A percentile compares a stretch with the other conserved stretches of the same genome.
Evolutionary conservation across 2,888 invertebrate genomes (phyloP).

Genomic region (Spatulosminthurus flaviceps): DNA sequence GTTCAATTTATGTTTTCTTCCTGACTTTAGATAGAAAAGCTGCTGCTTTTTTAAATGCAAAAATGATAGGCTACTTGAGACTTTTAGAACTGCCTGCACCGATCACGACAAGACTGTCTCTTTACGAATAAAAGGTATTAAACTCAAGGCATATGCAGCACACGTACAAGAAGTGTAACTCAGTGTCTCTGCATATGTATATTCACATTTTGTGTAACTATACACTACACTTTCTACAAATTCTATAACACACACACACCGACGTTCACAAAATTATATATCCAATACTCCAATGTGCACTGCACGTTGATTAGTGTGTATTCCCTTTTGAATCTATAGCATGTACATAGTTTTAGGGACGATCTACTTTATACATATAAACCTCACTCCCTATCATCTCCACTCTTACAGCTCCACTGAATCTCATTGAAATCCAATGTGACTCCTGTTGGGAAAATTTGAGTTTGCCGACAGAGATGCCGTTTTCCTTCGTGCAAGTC

Average conservation of each 20-base stretch:
- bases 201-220: too few relatives aligned
- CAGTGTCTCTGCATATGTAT: too few relatives aligned
- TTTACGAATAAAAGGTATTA: too few relatives aligned
- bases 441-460: slow-evolving; percentile 21
- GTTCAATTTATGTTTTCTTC: not conserved
- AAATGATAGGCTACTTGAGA: slow-evolving; percentile 4
- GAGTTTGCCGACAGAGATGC: slow-evolving; percentile 30
- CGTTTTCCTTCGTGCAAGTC: not conserved
- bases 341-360: too few relatives aligned
- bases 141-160: too few relatives aligned
- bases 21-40: not conserved
- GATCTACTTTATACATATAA: not conserved
- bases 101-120: not conserved
- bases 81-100: slow-evolving; percentile 18
- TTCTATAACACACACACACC: too few relatives aligned
- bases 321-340: too few relatives aligned
- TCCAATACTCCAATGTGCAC: too few relatives aligned
- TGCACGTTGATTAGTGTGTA: too few relatives aligned
- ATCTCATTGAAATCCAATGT: slow-evolving; percentile 16
- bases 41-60: slow-evolving; percentile 18
- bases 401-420: slow-evolving; percentile 15
- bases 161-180: too few relatives aligned
- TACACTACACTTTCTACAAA: too few relatives aligned
- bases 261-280: too few relatives aligned
- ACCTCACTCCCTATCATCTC: not conserved